These are phyloP conservation scores for Bombyx huttoni DNA, from an alignment of 2,888 invertebrate species.

Conservation along the genomic window DNA sequence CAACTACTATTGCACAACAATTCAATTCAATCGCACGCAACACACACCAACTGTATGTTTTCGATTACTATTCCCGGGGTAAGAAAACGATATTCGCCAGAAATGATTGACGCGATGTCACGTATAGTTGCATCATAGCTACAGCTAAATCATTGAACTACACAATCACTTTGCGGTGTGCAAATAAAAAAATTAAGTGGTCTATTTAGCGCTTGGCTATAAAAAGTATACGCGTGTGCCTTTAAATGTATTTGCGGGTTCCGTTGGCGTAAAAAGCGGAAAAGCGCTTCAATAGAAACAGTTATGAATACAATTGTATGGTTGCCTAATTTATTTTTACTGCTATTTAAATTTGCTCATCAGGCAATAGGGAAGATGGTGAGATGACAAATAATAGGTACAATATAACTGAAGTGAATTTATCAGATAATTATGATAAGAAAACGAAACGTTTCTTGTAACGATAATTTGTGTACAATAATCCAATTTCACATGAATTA, in stretches of 20 bases:
- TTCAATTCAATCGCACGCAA: no score
- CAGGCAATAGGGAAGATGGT: background rate
- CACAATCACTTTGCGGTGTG: constrained; percentile 6
- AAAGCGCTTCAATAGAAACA: background rate
- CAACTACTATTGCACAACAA: no score
- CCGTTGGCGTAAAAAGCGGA: background rate
- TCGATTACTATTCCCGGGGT: background rate
- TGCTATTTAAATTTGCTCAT: background rate
- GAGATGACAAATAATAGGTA: background rate
- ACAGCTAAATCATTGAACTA: constrained; percentile 10
- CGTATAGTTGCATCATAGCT: constrained; percentile 30
- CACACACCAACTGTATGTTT: background rate
- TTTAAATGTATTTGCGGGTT: background rate
- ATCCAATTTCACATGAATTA: no score
- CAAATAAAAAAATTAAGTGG: constrained; percentile 5
- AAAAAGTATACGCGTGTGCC: background rate
- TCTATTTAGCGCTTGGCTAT: constrained; percentile 3
- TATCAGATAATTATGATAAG: no score
- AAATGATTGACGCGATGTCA: constrained; percentile 39
- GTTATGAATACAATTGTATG: background rate
- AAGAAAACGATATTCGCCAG: constrained; percentile 22
- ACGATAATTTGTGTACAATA: no score
- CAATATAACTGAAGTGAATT: no score
- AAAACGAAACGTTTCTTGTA: no score
- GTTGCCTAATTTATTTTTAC: background rate